Evolutionary conservation across 1,140 invertebrate genomes (phyloP).

Genomic region (Drosophila arizonae): DNA sequence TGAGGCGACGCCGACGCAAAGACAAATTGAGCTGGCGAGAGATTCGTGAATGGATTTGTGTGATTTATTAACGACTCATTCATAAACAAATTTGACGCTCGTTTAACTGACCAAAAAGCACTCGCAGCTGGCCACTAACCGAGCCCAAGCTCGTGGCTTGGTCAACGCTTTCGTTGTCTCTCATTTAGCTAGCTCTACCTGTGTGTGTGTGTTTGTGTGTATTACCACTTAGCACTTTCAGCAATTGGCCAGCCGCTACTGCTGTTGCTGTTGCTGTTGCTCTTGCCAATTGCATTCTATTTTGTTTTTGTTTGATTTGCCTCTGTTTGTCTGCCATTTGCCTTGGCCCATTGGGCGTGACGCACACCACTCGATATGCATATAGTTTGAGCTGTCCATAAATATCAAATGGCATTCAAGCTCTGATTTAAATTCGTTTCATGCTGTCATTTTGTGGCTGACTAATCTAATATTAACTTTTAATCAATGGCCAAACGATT

Average conservation of each 20-base stretch:
- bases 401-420: conserved; percentile 4
- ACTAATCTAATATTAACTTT: conserved; percentile 3
- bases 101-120: conserved; percentile 22
- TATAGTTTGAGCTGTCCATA: not conserved
- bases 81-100: conserved; percentile 59
- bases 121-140: conserved; percentile 31
- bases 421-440: conserved; percentile 10
- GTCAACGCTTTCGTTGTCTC: conserved; percentile 14
- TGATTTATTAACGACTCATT: conserved; percentile 69
- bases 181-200: conserved; percentile 41
- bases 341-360: conserved; percentile 62
- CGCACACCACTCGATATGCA: not conserved
- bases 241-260: conserved; percentile 36
- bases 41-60: conserved; percentile 64
- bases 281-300: conserved; percentile 59
- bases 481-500: not conserved
- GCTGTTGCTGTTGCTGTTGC: conserved; percentile 23
- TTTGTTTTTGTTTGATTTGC: conserved; percentile 62
- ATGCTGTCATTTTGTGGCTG: conserved; percentile 2
- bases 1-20: conserved; percentile 51
- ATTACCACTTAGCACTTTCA: conserved; percentile 70
- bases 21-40: conserved; percentile 59
- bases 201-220: conserved; percentile 35
- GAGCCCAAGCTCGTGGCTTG: conserved; percentile 13
- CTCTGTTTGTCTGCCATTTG: conserved; percentile 20